A percentile compares a stretch with the other conserved stretches of the same genome.
These are phyloP conservation scores for Patella caerulea DNA, from an alignment of 2,888 invertebrate species.

Conservation along the genomic window DNA sequence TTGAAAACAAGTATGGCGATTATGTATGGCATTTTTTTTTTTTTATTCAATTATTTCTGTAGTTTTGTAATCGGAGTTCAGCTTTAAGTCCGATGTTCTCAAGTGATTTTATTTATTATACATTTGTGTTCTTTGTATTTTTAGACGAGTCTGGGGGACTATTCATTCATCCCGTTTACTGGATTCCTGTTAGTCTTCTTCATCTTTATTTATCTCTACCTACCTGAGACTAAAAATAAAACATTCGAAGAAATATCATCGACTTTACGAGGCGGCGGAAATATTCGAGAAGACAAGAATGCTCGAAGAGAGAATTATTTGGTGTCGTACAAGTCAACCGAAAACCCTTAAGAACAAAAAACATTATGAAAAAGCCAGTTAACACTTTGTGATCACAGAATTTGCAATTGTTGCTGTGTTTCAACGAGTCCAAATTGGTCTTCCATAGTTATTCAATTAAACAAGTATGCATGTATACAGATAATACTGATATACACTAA, in stretches of 20 bases:
- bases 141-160: slow-evolving; percentile 57
- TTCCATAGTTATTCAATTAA: no score
- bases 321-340: not conserved
- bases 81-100: not conserved
- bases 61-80: no score
- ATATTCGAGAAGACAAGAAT: not conserved
- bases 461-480: no score
- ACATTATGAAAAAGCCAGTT: no score
- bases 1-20: no score
- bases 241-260: slow-evolving; percentile 92
- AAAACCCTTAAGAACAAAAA: no score
- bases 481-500: no score
- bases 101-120: not conserved
- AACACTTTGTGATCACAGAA: no score
- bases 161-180: slow-evolving; percentile 81
- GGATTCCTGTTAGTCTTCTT: slow-evolving; percentile 87
- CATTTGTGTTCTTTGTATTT: slow-evolving; percentile 45
- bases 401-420: no score
- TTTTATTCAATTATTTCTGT: no score
- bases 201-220: slow-evolving; percentile 98
- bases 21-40: no score
- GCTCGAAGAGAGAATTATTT: not conserved
- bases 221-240: slow-evolving; percentile 98
- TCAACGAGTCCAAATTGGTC: no score
- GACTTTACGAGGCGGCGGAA: not conserved